Evolutionary conservation across 2,888 invertebrate genomes (phyloP).

Genomic region (Cosmia pyralina): DNA sequence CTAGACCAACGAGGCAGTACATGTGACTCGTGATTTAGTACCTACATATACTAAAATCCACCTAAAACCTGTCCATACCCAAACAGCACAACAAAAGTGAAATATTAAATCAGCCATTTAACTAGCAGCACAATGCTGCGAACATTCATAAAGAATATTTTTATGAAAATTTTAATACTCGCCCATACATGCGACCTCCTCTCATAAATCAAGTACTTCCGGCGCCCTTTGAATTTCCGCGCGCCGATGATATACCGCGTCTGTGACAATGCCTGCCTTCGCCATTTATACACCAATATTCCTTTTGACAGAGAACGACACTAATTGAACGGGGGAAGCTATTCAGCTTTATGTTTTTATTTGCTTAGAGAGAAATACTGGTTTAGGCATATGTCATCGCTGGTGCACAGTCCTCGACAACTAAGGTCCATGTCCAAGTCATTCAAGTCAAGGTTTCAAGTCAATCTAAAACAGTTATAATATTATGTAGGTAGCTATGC

Average conservation of each 20-base stretch:
- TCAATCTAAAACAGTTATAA: not conserved
- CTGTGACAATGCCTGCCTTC: slow-evolving; percentile 85
- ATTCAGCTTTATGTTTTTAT: slow-evolving; percentile 52
- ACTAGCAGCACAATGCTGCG: slow-evolving; percentile 59
- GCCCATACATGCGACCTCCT: slow-evolving; percentile 81
- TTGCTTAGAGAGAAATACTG: slow-evolving; percentile 40
- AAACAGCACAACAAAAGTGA: slow-evolving; percentile 46
- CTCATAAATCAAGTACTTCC: slow-evolving; percentile 88
- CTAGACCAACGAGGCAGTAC: no score
- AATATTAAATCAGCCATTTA: slow-evolving; percentile 60
- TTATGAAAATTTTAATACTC: slow-evolving; percentile 87
- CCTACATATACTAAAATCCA: not conserved
- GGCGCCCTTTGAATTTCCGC: slow-evolving; percentile 86
- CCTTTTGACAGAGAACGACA: slow-evolving; percentile 79
- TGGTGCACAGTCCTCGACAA: not conserved
- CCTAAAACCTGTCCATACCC: slow-evolving; percentile 40
- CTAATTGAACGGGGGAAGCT: slow-evolving; percentile 78
- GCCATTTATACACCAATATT: slow-evolving; percentile 83
- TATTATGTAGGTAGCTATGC: not conserved
- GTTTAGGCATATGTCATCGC: slow-evolving; percentile 4
- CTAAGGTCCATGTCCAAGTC: no score
- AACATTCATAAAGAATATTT: slow-evolving; percentile 83
- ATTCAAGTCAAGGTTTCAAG: no score
- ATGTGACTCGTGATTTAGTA: no score
- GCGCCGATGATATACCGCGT: slow-evolving; percentile 84